Conservation (phyloP, 2,113 vertebrate genomes). For the Cyprinus carpio region DNA sequence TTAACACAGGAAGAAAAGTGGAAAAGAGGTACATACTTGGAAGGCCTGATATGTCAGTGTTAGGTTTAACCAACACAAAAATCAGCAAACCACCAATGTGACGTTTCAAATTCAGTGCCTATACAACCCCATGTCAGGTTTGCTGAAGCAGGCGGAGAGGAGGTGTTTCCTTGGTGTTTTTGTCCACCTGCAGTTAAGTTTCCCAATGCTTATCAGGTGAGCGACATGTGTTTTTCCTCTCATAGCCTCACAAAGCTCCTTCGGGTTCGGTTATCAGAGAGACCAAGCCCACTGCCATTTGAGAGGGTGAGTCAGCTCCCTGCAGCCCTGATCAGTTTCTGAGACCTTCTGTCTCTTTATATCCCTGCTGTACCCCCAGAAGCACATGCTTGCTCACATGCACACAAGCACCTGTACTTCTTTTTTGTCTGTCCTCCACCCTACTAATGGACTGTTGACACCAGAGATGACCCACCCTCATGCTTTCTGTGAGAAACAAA, state of each 20-base stretch:
- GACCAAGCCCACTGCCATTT: slow-evolving; percentile 28
- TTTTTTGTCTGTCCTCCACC: slow-evolving; percentile 39
- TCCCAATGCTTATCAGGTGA: slow-evolving; percentile 40
- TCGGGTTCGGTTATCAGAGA: slow-evolving; percentile 31
- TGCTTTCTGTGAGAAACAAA: slow-evolving; percentile 41
- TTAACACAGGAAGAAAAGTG: not conserved
- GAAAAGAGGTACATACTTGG: slow-evolving; percentile 1
- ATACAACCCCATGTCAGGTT: slow-evolving; percentile 3
- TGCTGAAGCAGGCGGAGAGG: not conserved
- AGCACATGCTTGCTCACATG: slow-evolving; percentile 22
- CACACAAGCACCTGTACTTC: slow-evolving; percentile 14
- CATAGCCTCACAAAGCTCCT: slow-evolving; percentile 39
- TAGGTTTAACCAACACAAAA: not conserved
- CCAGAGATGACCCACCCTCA: slow-evolving; percentile 44
- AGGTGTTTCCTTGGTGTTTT: not conserved
- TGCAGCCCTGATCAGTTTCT: slow-evolving; percentile 37
- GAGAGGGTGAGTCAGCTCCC: slow-evolving; percentile 48
- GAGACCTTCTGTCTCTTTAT: slow-evolving; percentile 24
- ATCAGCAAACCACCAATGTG: not conserved
- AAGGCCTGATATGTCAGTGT: not conserved
- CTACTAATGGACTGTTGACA: slow-evolving; percentile 47
- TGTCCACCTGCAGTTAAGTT: slow-evolving; percentile 27
- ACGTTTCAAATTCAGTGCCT: not conserved
- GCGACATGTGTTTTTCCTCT: slow-evolving; percentile 34
- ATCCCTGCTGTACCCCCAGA: slow-evolving; percentile 19